Evolutionary conservation across 1,140 invertebrate genomes (phyloP), one percentile per base, ranked within the genome.

Genomic region (Sycophaga agraensis): DNA sequence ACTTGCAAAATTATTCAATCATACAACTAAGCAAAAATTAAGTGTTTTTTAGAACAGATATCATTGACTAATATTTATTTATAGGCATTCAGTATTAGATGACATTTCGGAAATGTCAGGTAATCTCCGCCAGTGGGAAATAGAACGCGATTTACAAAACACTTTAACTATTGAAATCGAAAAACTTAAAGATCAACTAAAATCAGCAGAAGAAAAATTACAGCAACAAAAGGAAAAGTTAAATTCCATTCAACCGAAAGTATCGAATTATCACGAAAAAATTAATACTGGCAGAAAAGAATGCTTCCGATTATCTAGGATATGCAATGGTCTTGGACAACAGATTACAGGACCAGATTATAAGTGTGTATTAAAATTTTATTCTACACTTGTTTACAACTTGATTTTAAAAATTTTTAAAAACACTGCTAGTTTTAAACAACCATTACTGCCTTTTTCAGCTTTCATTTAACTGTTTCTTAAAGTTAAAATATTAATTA

Each of bases 91-190:
- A 11, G 71, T 80, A 5, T 35, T 80, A 42, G 69, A 73, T 42
- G 74, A 80, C 42, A 69, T 80, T 7, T 66, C 72, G 1, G 71
- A 73, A 46, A 72, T 81, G 63, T 75, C 75, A n/a, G 67, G 66
- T 11, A 70, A 65, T 17, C 67, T 80, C 34, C 71, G 72, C 34
- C 69, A 75, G 9, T 79, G 74, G 76, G 71, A 80, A 35, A 65
- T 70, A 40, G 77, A 81, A 40, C 68, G 72, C 26, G 69, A 77
- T 45, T 17, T 75, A 8, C 74, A 80, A 49, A 68, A 63, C 22
- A 59, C 54, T 17, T 37, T 77, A 1, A 63, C 46, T 9, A 51
- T 34, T 2, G 77, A 81, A 50, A 70, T 80, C 0, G 72, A 64
- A 48, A 73, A 70, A 35, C 65, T 80, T 2, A 67, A 68, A 3